A percentile compares a stretch with the other conserved stretches of the same genome.
phyloP scores from a whole-genome alignment of 2,113 vertebrate genomes.

The Megaceryle torquata region DNA sequence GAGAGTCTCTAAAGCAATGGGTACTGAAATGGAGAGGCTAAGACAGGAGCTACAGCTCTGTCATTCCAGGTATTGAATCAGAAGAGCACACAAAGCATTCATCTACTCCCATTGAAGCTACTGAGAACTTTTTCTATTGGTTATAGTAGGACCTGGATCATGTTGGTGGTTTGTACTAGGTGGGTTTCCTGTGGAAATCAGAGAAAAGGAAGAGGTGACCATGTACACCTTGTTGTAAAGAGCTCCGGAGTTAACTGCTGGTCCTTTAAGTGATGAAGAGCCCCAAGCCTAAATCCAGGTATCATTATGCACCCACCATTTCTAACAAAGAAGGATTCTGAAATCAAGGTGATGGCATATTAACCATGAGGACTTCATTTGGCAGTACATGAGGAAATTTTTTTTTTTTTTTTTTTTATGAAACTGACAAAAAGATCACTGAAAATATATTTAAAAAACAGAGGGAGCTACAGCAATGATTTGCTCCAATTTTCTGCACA shows the following conservation, averaged over 20 bases:
- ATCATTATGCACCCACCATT: not conserved
- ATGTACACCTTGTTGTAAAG: not conserved
- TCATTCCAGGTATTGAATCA: not conserved
- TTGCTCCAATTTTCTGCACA: not conserved
- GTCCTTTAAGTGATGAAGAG: not conserved
- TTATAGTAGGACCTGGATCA: not conserved
- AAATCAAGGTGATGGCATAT: not conserved
- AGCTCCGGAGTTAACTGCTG: not conserved
- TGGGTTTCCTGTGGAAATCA: accelerated
- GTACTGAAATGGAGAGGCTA: not conserved
- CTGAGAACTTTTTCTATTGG: not conserved
- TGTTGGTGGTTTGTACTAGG: not conserved
- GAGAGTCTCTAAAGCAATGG: not conserved
- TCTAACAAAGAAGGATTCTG: not conserved
- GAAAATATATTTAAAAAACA: not conserved
- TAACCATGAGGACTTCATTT: not conserved
- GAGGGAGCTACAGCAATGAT: not conserved
- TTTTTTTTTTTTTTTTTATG: not conserved
- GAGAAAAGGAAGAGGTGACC: not conserved
- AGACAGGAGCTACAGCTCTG: not conserved
- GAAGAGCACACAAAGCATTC: not conserved
- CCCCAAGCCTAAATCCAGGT: not conserved
- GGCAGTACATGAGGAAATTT: not conserved
- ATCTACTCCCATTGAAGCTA: not conserved
- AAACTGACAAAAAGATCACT: not conserved